A percentile compares a stretch with the other conserved stretches of the same genome.
These are phyloP conservation scores for Acholoe squamosa DNA, from an alignment of 2,888 invertebrate species.

Conservation along the genomic window DNA sequence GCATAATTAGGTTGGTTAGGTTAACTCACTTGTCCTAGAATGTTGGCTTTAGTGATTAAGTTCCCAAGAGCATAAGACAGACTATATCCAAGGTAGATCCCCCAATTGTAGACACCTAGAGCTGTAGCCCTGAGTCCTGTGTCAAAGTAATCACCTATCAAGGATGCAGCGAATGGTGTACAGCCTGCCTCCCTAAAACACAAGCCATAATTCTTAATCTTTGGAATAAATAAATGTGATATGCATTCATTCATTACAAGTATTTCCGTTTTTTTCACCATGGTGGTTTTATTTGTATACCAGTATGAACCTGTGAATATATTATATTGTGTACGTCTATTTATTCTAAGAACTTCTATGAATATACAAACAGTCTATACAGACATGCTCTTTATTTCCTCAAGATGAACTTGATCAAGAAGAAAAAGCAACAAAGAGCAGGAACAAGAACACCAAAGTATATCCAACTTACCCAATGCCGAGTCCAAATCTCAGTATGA, in stretches of 20 bases:
- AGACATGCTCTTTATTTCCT: too few species aligned
- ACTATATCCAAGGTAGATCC: conserved; percentile 96
- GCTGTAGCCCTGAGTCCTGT: conserved; percentile 89
- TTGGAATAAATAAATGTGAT: too few species aligned
- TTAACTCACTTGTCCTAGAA: conserved; percentile 77
- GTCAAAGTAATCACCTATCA: conserved; percentile 79
- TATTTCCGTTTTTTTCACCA: neutral
- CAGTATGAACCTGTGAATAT: neutral
- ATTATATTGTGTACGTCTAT: neutral
- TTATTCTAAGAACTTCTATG: too few species aligned
- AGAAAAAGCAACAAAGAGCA: too few species aligned
- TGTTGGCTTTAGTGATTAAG: conserved; percentile 79
- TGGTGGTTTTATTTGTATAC: neutral
- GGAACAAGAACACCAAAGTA: too few species aligned
- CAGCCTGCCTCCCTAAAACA: conserved; percentile 84
- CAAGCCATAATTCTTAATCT: neutral
- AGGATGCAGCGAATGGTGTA: conserved; percentile 80
- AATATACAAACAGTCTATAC: too few species aligned
- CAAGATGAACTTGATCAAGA: too few species aligned
- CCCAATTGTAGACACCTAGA: conserved; percentile 97
- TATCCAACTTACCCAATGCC: conserved; percentile 88
- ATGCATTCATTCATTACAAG: neutral
- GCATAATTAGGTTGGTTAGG: neutral
- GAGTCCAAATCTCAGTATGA: conserved; percentile 92
- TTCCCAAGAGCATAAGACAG: conserved; percentile 94